Conservation (phyloP, 1,140 invertebrate species). For the Holotrichia oblita region DNA sequence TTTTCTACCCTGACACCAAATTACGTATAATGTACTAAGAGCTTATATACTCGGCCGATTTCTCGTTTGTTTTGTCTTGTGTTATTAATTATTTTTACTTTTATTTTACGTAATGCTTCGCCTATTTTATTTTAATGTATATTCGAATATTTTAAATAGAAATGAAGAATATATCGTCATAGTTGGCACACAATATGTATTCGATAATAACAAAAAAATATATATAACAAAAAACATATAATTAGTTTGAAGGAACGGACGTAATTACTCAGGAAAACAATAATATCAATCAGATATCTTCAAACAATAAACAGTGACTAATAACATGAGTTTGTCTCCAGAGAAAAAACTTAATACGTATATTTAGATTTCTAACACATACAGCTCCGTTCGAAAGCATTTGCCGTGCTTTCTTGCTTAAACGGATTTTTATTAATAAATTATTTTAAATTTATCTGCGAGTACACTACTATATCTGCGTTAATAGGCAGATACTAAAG, state of each 20-base stretch:
- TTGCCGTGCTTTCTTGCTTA: too few species aligned
- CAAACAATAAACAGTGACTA: slow-evolving; percentile 35
- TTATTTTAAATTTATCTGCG: too few species aligned
- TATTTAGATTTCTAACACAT: neutral
- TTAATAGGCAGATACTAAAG: too few species aligned
- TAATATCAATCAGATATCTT: neutral
- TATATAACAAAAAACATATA: slow-evolving; percentile 3
- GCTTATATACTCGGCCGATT: slow-evolving; percentile 57
- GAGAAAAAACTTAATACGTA: slow-evolving; percentile 24
- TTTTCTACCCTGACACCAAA: slow-evolving; percentile 62
- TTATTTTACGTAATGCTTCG: slow-evolving; percentile 4
- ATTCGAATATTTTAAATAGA: slow-evolving; percentile 26
- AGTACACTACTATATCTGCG: too few species aligned
- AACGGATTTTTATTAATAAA: too few species aligned
- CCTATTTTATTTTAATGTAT: slow-evolving; percentile 19
- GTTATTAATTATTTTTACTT: neutral
- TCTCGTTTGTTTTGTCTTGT: slow-evolving; percentile 40
- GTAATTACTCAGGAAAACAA: neutral
- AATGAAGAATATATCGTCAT: slow-evolving; percentile 23
- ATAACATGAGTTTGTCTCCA: slow-evolving; percentile 10
- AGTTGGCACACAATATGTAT: slow-evolving; percentile 38
- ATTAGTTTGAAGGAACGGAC: neutral
- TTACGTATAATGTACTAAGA: slow-evolving; percentile 63
- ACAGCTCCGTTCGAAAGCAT: neutral
- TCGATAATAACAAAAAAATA: slow-evolving; percentile 34